These are phyloP conservation scores for Propsilocerus akamusi DNA, from an alignment of 1,140 invertebrate genomes.

Conservation along the genomic window DNA sequence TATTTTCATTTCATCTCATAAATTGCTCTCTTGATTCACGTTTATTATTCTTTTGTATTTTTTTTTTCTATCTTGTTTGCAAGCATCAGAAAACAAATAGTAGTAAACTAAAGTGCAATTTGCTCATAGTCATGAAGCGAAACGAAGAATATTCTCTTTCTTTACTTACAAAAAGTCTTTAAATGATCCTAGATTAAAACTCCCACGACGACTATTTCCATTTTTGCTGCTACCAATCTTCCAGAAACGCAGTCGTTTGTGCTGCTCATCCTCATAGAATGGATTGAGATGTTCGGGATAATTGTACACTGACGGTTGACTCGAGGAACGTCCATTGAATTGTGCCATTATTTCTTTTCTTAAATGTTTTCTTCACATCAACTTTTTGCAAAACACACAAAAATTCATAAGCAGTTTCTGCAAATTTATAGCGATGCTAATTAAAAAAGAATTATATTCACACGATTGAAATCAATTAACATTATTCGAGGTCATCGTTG, in stretches of 20 bases:
- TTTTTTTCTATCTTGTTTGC: not conserved
- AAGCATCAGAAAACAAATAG: not conserved
- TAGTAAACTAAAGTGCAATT: not conserved
- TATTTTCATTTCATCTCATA: not conserved
- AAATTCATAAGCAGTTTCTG: no score
- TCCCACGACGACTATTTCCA: slow-evolving; percentile 25
- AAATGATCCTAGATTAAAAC: slow-evolving; percentile 32
- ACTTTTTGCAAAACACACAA: no score
- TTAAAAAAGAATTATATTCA: no score
- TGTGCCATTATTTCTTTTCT: not conserved
- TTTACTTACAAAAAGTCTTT: slow-evolving; percentile 33
- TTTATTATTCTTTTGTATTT: not conserved
- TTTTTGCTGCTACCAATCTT: slow-evolving; percentile 22
- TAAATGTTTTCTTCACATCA: not conserved
- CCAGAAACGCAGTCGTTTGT: slow-evolving; percentile 35
- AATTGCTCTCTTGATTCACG: not conserved
- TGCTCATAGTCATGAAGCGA: not conserved
- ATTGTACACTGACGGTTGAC: slow-evolving; percentile 32
- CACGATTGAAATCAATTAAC: no score
- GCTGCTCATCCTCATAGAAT: slow-evolving; percentile 43
- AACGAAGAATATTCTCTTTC: slow-evolving; percentile 11
- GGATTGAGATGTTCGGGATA: slow-evolving; percentile 55
- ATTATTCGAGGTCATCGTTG: no score
- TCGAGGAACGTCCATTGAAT: not conserved
- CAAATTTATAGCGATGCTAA: no score